These are phyloP conservation scores for Imbricaverruca yamaguchii DNA, from an alignment of 2,888 invertebrate species.

Conservation along the genomic window DNA sequence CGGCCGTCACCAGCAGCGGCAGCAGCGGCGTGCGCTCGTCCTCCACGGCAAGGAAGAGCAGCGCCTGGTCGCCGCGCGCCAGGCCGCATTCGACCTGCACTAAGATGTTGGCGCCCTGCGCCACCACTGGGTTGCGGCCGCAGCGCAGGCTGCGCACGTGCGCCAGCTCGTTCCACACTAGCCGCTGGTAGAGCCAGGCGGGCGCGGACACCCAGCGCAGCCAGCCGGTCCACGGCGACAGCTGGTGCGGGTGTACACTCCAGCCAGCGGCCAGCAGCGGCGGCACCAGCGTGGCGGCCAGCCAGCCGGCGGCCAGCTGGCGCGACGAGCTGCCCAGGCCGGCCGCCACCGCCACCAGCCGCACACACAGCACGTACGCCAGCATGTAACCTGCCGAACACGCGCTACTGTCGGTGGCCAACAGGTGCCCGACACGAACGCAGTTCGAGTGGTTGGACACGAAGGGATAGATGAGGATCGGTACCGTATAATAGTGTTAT, in stretches of 20 bases:
- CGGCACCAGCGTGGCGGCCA: constrained; percentile 49
- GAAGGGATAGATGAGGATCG: too few relatives aligned
- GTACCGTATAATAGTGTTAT: too few relatives aligned
- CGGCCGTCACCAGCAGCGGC: constrained; percentile 30
- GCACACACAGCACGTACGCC: constrained; percentile 1
- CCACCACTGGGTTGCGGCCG: constrained; percentile 58
- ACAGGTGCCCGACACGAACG: too few relatives aligned
- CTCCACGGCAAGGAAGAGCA: constrained; percentile 29
- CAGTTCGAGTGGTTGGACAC: too few relatives aligned
- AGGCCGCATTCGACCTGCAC: constrained; percentile 31
- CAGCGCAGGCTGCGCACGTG: constrained; percentile 37
- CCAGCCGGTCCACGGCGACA: constrained; percentile 55
- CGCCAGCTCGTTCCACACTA: constrained; percentile 58
- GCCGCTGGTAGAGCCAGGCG: constrained; percentile 61
- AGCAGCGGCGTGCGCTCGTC: constrained; percentile 28
- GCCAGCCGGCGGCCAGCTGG: constrained; percentile 48
- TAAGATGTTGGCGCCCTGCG: constrained; percentile 66
- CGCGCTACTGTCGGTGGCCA: too few relatives aligned
- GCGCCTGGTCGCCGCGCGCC: constrained; percentile 28
- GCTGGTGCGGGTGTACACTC: constrained; percentile 59
- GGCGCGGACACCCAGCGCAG: constrained; percentile 61
- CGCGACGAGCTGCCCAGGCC: background rate
- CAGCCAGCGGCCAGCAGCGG: constrained; percentile 52
- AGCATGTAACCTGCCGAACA: background rate
- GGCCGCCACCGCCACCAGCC: constrained; percentile 8